Evolutionary conservation across 2,797 vertebrate genomes (phyloP).

Genomic region (Mormyrus hasselquistii): DNA sequence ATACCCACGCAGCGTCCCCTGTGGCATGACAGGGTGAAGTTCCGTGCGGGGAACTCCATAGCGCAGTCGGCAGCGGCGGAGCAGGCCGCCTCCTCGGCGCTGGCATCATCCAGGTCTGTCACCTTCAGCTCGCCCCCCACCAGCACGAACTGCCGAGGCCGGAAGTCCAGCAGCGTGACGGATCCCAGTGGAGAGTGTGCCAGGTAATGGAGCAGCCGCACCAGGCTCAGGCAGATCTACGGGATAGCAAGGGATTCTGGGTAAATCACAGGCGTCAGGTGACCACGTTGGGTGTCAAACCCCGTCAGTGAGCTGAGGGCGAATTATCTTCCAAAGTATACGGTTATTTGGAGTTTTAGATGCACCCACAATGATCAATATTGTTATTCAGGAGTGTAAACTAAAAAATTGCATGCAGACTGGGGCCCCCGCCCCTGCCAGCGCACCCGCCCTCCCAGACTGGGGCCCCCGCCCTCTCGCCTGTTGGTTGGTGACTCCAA

Average conservation of each 20-base stretch:
- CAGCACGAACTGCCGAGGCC: slow-evolving; percentile 82
- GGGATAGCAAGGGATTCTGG: not conserved
- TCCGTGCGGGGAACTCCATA: slow-evolving; percentile 77
- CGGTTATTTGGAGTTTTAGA: not conserved
- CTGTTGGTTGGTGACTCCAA: not conserved
- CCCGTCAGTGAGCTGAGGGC: not conserved
- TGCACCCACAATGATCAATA: not conserved
- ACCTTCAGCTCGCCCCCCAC: slow-evolving; percentile 80
- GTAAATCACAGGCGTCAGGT: not conserved
- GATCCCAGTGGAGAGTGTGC: slow-evolving; percentile 81
- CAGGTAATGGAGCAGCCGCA: slow-evolving; percentile 75
- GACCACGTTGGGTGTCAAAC: not conserved
- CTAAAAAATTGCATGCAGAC: not conserved
- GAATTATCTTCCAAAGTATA: not conserved
- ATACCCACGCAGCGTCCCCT: slow-evolving; percentile 71
- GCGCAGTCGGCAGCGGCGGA: slow-evolving; percentile 57
- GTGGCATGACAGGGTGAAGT: slow-evolving; percentile 74
- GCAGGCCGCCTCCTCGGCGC: slow-evolving; percentile 70
- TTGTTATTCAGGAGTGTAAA: not conserved
- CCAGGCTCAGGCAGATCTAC: slow-evolving; percentile 80
- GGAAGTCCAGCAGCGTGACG: slow-evolving; percentile 78
- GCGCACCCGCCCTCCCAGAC: not conserved
- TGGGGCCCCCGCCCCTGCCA: not conserved
- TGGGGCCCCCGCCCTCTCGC: not conserved
- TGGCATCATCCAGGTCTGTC: slow-evolving; percentile 79